These are phyloP conservation scores for Meloe dianella DNA, from an alignment of 2,888 invertebrate genomes.

Conservation along the genomic window DNA sequence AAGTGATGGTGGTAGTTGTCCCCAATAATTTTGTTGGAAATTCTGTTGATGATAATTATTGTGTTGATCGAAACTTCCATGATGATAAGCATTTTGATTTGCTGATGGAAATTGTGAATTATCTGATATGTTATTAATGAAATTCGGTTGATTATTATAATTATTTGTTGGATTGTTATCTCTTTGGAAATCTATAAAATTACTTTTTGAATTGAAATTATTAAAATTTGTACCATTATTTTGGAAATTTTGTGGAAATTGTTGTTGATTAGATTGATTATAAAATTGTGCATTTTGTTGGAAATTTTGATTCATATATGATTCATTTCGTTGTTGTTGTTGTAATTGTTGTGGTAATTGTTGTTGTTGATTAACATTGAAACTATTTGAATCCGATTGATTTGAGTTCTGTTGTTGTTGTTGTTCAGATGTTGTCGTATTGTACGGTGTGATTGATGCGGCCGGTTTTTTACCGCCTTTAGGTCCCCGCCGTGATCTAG, in stretches of 20 bases:
- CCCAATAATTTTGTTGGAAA: slow-evolving; percentile 39
- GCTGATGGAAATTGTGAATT: slow-evolving; percentile 27
- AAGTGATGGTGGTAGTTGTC: slow-evolving; percentile 24
- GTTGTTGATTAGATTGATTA: slow-evolving; percentile 33
- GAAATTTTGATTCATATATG: slow-evolving; percentile 21
- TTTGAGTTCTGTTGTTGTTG: slow-evolving; percentile 20
- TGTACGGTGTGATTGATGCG: slow-evolving; percentile 63
- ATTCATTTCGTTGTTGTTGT: slow-evolving; percentile 4
- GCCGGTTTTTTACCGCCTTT: slow-evolving; percentile 61
- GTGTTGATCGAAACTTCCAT: slow-evolving; percentile 22
- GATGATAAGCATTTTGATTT: slow-evolving; percentile 26
- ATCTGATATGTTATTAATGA: slow-evolving; percentile 30
- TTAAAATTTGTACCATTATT: slow-evolving; percentile 13
- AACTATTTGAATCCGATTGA: slow-evolving; percentile 11
- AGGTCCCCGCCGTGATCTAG: slow-evolving; percentile 57
- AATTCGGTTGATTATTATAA: slow-evolving; percentile 18
- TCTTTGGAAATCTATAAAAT: slow-evolving; percentile 21
- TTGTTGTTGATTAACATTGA: slow-evolving; percentile 7
- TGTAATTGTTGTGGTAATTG: slow-evolving; percentile 6
- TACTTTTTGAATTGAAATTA: slow-evolving; percentile 15
- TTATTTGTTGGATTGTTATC: slow-evolving; percentile 1
- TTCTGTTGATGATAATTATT: slow-evolving; percentile 30
- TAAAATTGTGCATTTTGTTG: slow-evolving; percentile 19
- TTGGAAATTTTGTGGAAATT: slow-evolving; percentile 17
- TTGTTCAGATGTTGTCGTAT: slow-evolving; percentile 34